These are phyloP conservation scores for Bombus vancouverensis DNA, from an alignment of 1,140 invertebrate species.

Conservation along the genomic window DNA sequence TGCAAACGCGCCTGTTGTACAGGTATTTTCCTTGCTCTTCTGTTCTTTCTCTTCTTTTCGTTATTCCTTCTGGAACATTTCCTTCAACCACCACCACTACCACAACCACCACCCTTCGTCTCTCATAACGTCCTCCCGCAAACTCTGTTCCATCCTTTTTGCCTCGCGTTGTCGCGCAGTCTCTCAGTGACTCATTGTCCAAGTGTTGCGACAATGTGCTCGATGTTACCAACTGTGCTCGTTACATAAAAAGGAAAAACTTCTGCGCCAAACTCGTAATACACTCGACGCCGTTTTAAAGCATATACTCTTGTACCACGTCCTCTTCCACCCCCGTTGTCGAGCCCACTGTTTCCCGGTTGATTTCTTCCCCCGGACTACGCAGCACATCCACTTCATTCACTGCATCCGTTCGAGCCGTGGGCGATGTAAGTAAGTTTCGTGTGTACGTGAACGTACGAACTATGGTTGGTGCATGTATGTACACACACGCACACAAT, in stretches of 20 bases:
- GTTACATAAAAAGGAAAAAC: constrained; percentile 59
- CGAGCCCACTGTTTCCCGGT: neutral
- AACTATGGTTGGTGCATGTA: neutral
- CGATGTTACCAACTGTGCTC: constrained; percentile 61
- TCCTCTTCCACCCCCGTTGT: too few relatives aligned
- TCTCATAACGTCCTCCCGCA: neutral
- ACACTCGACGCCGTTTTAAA: constrained; percentile 57
- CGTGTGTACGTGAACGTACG: neutral
- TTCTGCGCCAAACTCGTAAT: constrained; percentile 61
- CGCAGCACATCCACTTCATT: constrained; percentile 34
- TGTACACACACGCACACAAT: neutral
- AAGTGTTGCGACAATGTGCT: constrained; percentile 60
- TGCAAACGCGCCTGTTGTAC: constrained; percentile 52
- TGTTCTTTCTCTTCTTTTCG: neutral
- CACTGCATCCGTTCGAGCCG: neutral
- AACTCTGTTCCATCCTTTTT: neutral
- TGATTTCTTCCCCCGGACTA: constrained; percentile 21
- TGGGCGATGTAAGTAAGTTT: constrained; percentile 13
- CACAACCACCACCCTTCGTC: neutral
- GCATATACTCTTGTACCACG: neutral
- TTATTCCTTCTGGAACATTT: constrained; percentile 47
- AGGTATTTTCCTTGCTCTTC: constrained; percentile 6
- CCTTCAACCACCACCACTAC: neutral
- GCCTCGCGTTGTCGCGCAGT: constrained; percentile 12
- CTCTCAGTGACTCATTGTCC: constrained; percentile 61